Evolutionary conservation across 2,113 vertebrate genomes (phyloP).

Genomic region (Gallinago jamesoni): DNA sequence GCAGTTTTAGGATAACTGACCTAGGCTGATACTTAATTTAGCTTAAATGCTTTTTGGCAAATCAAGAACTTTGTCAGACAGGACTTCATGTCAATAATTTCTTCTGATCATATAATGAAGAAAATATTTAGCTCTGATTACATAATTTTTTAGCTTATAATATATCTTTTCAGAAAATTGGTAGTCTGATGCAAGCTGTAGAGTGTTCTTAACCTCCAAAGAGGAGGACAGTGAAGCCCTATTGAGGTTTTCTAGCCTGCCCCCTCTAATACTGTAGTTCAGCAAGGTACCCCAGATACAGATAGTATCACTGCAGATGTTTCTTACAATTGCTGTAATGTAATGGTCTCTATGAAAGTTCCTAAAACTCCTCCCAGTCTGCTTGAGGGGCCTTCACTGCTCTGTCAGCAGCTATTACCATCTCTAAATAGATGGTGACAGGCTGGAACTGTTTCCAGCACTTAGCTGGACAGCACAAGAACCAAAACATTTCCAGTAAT

Average conservation of each 20-base stretch:
- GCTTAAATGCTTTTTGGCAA: not conserved
- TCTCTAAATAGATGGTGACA: not conserved
- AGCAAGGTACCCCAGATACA: no score
- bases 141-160: not conserved
- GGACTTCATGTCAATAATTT: not conserved
- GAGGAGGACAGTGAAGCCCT: not conserved
- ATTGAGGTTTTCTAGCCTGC: not conserved
- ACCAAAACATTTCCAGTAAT: not conserved
- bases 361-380: not conserved
- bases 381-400: not conserved
- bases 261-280: not conserved
- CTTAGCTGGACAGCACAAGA: not conserved
- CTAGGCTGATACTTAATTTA: not conserved
- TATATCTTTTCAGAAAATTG: not conserved
- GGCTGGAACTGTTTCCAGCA: not conserved
- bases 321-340: not conserved
- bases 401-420: not conserved
- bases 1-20: not conserved
- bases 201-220: not conserved
- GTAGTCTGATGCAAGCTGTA: not conserved
- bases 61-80: not conserved
- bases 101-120: not conserved
- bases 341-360: not conserved
- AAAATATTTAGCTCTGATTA: not conserved
- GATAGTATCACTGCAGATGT: accelerated